Evolutionary conservation across 2,888 invertebrate genomes (phyloP).

Genomic region (Endotricha flammealis): DNA sequence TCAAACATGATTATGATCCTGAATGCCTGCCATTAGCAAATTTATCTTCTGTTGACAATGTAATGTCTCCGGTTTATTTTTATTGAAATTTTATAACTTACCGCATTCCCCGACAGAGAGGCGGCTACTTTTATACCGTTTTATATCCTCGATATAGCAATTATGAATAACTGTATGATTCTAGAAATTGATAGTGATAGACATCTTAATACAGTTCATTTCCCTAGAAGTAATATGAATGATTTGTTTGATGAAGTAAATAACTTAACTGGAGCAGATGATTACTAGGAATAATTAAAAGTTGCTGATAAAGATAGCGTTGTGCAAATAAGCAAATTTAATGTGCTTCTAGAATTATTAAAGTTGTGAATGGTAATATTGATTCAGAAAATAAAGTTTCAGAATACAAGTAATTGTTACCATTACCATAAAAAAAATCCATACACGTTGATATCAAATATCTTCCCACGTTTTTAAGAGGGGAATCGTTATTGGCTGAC

Average conservation of each 20-base stretch:
- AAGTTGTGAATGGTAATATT: too few relatives aligned
- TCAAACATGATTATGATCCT: neutral
- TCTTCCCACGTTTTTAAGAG: too few relatives aligned
- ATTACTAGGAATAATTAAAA: neutral
- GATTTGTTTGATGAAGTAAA: constrained; percentile 2
- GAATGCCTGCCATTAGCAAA: neutral
- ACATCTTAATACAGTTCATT: constrained; percentile 1
- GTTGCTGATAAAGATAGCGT: neutral
- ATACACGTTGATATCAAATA: too few relatives aligned
- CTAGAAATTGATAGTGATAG: constrained; percentile 2
- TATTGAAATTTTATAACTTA: constrained; percentile 26
- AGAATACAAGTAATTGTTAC: too few relatives aligned
- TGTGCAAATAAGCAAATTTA: too few relatives aligned
- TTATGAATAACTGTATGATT: constrained; percentile 5
- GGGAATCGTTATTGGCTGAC: too few relatives aligned
- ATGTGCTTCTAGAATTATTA: too few relatives aligned
- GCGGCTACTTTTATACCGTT: constrained; percentile 55
- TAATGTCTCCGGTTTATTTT: constrained; percentile 22
- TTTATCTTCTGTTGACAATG: constrained; percentile 5
- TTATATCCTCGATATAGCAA: constrained; percentile 15
- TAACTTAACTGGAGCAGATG: neutral
- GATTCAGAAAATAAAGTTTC: too few relatives aligned
- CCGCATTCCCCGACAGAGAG: constrained; percentile 67
- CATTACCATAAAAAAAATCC: too few relatives aligned
- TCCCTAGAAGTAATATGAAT: constrained; percentile 3